phyloP scores from a whole-genome alignment of 2,888 invertebrate genomes.

The Hemicrepidius hirtus region DNA sequence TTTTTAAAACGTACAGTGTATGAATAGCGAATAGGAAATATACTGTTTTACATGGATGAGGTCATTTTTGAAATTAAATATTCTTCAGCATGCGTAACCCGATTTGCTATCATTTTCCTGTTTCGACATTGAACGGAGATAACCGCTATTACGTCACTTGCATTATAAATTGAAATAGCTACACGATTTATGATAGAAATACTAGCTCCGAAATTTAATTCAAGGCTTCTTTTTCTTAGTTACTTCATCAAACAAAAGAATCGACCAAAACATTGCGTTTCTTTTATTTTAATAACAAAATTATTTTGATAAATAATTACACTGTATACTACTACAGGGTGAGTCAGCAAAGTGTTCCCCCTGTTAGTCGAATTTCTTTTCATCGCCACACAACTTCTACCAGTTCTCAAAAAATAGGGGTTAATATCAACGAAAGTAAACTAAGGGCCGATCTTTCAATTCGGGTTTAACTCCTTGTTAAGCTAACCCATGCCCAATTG shows the following conservation, averaged over 20 bases:
- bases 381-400: no score
- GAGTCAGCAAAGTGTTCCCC: no score
- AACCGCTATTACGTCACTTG: slow-evolving; percentile 10
- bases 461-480: no score
- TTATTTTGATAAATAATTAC: no score
- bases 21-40: neutral
- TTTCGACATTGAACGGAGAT: slow-evolving; percentile 18
- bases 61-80: slow-evolving; percentile 22
- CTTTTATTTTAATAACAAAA: no score
- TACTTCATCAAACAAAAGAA: neutral
- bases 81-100: slow-evolving; percentile 25
- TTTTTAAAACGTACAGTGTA: neutral
- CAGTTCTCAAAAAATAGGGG: no score
- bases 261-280: no score
- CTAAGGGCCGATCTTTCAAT: no score
- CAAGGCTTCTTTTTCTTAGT: slow-evolving; percentile 7
- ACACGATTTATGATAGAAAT: slow-evolving; percentile 7
- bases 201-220: slow-evolving; percentile 3
- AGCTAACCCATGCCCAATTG: no score
- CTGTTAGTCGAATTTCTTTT: no score
- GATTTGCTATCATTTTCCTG: slow-evolving; percentile 28
- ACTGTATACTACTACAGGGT: no score
- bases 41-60: slow-evolving; percentile 22
- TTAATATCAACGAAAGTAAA: no score
- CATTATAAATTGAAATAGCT: slow-evolving; percentile 2